Base-by-base conservation (phyloP, 2,113 vertebrate species). In the Plestiodon gilberti region DNA sequence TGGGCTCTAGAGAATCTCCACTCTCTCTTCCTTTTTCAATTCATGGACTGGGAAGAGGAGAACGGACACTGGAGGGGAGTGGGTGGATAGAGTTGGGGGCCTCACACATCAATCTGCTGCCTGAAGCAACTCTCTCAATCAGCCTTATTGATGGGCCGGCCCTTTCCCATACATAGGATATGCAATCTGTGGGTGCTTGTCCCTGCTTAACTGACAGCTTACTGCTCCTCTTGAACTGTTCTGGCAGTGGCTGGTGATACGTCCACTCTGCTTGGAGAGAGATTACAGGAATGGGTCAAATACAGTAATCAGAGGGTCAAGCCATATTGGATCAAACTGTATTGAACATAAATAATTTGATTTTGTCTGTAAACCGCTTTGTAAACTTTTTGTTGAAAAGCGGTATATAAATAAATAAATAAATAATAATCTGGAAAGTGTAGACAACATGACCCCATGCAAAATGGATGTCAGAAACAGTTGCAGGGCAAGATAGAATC, bases 261-360 rank as follows among this genome's bases (percentile, higher is more conserved):
- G 2, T 52, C 10, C 67, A 69, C 6, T 13, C 8, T 69, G 30
- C 67, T 15, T 33, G 14, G 17, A 48, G 0, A 0, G 2, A 33
- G 25, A 55, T 55, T 0, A 1, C 84, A n/a, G 64, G 82, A 30
- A 30, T 69, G 30, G 5, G 5, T 1, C 23, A 4, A 0, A 23
- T 10, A 0, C 0, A 17, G 43, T 52, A 77, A 35, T 30, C 2
- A 65, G 38, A 7, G 0, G 1, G 43, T 78, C 30, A 59, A 18
- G 11, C 0, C 2, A 22, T 20, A 57, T 5, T 6, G 9, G 55
- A 57, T 52, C 1, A 48, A 14, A 30, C 65, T 64, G 8, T 33
- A n/a, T 69, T 33, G 67, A 70, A 17, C 4, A 70, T 70, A 35
- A 65, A 65, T 65, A 8, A 70, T n/a, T n/a, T n/a, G n/a, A n/a